These are phyloP conservation scores for Rhagoletis pomonella DNA, from an alignment of 1,140 invertebrate genomes.

Conservation along the genomic window DNA sequence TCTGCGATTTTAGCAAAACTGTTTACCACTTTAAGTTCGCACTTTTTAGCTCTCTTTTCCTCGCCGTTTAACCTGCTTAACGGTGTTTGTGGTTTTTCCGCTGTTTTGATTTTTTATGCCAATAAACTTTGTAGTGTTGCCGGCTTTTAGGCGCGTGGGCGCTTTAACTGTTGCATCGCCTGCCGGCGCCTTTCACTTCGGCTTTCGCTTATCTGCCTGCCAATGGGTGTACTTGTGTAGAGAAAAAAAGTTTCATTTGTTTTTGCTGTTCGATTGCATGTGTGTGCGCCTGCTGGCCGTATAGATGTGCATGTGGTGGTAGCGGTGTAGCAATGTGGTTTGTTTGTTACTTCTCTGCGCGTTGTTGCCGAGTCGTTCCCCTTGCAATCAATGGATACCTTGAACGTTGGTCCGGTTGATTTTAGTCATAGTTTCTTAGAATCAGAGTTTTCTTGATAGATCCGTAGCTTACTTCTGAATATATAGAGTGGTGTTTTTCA, in stretches of 20 bases:
- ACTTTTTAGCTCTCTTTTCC: slow-evolving; percentile 28
- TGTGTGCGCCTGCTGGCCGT: not conserved
- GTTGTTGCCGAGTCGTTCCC: no score
- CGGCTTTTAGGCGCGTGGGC: slow-evolving; percentile 23
- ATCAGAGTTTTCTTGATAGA: no score
- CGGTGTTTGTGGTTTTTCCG: slow-evolving; percentile 43
- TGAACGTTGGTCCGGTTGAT: no score
- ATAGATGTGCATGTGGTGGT: not conserved
- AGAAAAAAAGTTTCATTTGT: not conserved
- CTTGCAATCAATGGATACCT: no score
- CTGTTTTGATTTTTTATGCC: slow-evolving; percentile 35
- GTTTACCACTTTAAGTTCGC: not conserved
- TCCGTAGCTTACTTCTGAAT: no score
- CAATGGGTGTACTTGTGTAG: not conserved
- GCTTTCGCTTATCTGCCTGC: not conserved
- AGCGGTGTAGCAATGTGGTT: not conserved
- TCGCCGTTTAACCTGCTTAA: not conserved
- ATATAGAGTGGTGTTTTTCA: no score
- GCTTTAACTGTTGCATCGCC: slow-evolving; percentile 13
- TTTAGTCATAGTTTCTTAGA: no score
- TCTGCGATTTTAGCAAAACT: not conserved
- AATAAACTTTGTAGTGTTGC: slow-evolving; percentile 53
- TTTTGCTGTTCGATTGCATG: slow-evolving; percentile 3
- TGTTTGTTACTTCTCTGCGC: no score
- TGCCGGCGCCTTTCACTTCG: not conserved